Percentiles rank a stretch among this genome's conserved stretches.
phyloP scores from a whole-genome alignment of 2,888 invertebrate genomes.

The Myopa tessellatipennis region DNA sequence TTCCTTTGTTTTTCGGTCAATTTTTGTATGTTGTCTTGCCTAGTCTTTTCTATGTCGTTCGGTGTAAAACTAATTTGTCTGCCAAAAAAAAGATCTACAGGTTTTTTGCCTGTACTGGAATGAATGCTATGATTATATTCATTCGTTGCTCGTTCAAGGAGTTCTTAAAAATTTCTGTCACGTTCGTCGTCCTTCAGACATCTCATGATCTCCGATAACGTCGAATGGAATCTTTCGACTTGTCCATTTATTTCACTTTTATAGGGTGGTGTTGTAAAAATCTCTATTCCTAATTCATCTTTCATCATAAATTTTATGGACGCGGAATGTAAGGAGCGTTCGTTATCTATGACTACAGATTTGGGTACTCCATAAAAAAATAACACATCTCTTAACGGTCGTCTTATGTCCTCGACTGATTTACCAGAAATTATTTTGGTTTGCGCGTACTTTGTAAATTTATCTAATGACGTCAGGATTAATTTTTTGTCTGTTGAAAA shows the following conservation, averaged over 20 bases:
- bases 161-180: too few relatives aligned
- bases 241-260: conserved; percentile 2
- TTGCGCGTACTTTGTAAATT: background rate
- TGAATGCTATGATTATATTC: conserved; percentile 46
- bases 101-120: conserved; percentile 43
- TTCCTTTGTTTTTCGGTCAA: conserved; percentile 40
- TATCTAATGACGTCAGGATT: too few relatives aligned
- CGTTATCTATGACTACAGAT: too few relatives aligned
- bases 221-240: conserved; percentile 20
- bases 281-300: background rate
- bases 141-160: conserved; percentile 39
- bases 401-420: conserved; percentile 40
- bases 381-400: conserved; percentile 43
- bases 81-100: conserved; percentile 42
- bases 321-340: too few relatives aligned
- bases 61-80: conserved; percentile 15
- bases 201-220: conserved; percentile 42
- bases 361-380: background rate
- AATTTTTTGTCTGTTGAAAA: background rate
- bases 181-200: too few relatives aligned
- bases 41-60: conserved; percentile 17
- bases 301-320: too few relatives aligned
- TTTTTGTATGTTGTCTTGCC: conserved; percentile 25
- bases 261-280: background rate
- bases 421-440: conserved; percentile 33